A percentile compares a stretch with the other conserved stretches of the same genome.
These are phyloP conservation scores for Tribolium madens DNA, from an alignment of 1,140 invertebrate genomes.

Conservation along the genomic window DNA sequence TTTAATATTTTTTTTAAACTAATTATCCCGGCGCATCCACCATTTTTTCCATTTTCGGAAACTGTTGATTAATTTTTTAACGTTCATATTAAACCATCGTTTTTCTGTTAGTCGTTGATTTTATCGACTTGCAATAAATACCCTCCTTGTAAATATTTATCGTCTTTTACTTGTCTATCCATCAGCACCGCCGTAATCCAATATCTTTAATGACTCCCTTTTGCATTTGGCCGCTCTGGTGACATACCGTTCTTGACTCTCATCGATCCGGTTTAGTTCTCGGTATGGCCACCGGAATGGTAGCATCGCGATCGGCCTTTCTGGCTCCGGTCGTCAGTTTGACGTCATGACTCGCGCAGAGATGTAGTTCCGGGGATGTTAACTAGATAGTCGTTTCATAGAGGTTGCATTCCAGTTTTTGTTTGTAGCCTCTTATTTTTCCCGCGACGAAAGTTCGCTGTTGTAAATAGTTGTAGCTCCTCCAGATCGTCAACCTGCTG, in stretches of 20 bases:
- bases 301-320: slow-evolving; percentile 30
- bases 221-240: slow-evolving; percentile 45
- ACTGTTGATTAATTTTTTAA: background rate
- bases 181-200: slow-evolving; percentile 4
- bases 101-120: background rate
- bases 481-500: slow-evolving; percentile 56
- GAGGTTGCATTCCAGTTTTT: slow-evolving; percentile 25
- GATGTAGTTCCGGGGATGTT: slow-evolving; percentile 45
- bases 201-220: background rate
- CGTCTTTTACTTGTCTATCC: slow-evolving; percentile 17
- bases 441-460: background rate
- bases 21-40: too few species aligned
- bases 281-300: slow-evolving; percentile 46
- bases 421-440: slow-evolving; percentile 21
- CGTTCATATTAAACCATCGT: background rate
- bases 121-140: slow-evolving; percentile 20
- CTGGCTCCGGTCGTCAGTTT: slow-evolving; percentile 56
- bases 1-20: too few species aligned
- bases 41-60: background rate
- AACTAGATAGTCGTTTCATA: slow-evolving; percentile 47
- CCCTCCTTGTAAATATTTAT: slow-evolving; percentile 30
- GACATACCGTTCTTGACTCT: slow-evolving; percentile 42
- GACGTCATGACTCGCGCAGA: slow-evolving; percentile 58
- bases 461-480: background rate
- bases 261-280: slow-evolving; percentile 58